These are phyloP conservation scores for Brachionus manjavacas DNA, from an alignment of 1,140 invertebrate species.

Conservation along the genomic window DNA sequence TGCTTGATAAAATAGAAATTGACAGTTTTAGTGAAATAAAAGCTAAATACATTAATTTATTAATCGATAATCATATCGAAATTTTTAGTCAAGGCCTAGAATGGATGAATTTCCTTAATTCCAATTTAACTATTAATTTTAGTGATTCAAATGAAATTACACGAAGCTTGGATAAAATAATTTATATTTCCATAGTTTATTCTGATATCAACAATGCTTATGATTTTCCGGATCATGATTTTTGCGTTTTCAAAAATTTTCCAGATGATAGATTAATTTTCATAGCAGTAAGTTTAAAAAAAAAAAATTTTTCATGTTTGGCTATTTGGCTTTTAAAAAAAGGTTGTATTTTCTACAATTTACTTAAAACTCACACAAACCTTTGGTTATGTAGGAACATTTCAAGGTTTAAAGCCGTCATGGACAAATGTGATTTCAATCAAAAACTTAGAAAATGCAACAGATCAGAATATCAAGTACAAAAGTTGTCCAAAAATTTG, in stretches of 20 bases:
- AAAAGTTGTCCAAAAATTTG: background rate
- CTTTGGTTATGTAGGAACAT: background rate
- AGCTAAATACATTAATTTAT: background rate
- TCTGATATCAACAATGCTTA: background rate
- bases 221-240: background rate
- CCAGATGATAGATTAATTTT: background rate
- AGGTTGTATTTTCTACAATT: background rate
- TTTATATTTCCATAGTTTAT: background rate
- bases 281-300: background rate
- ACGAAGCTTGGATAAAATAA: background rate
- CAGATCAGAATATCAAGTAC: background rate
- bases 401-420: background rate
- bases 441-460: background rate
- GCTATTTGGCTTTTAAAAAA: background rate
- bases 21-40: background rate
- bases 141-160: background rate
- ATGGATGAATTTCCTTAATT: background rate
- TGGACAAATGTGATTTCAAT: background rate
- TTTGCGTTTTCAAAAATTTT: background rate
- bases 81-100: background rate
- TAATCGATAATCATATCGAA: background rate
- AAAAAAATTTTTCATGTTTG: background rate
- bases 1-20: background rate
- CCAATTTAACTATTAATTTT: background rate
- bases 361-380: background rate